Conservation (phyloP, 2,888 invertebrate genomes). For the Cephus nigrinus region DNA sequence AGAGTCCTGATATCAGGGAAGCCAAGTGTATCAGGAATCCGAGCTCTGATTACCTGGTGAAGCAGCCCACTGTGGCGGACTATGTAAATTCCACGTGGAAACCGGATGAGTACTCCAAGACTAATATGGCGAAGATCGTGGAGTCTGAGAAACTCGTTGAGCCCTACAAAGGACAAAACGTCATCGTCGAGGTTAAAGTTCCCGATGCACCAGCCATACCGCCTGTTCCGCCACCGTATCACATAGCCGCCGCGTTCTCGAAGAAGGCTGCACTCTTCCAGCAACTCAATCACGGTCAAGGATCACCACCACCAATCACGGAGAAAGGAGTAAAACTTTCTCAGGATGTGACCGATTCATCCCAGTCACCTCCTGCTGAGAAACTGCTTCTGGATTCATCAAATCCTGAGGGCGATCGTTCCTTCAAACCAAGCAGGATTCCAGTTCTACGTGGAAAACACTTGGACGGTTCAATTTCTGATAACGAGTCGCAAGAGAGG, state of each 20-base stretch:
- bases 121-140: slow-evolving; percentile 59
- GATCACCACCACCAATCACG: neutral
- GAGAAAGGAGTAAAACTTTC: neutral
- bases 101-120: slow-evolving; percentile 59
- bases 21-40: slow-evolving; percentile 63
- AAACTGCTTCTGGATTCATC: neutral
- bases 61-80: slow-evolving; percentile 57
- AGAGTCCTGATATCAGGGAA: slow-evolving; percentile 60
- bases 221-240: slow-evolving; percentile 80
- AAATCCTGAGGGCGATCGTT: slow-evolving; percentile 38
- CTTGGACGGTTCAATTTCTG: slow-evolving; percentile 40
- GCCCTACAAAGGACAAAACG: slow-evolving; percentile 49
- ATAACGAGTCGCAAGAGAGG: slow-evolving; percentile 45
- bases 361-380: neutral
- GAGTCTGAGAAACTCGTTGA: slow-evolving; percentile 59
- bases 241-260: slow-evolving; percentile 85
- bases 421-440: slow-evolving; percentile 54
- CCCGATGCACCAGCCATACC: slow-evolving; percentile 45
- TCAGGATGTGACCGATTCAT: neutral
- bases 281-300: slow-evolving; percentile 49
- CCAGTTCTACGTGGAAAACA: slow-evolving; percentile 52
- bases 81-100: slow-evolving; percentile 62
- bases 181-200: slow-evolving; percentile 60
- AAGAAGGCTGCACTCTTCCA: slow-evolving; percentile 74
- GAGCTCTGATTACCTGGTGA: slow-evolving; percentile 53